Base-by-base conservation (phyloP, 2,888 invertebrate species). In the Allygus modestus region DNA sequence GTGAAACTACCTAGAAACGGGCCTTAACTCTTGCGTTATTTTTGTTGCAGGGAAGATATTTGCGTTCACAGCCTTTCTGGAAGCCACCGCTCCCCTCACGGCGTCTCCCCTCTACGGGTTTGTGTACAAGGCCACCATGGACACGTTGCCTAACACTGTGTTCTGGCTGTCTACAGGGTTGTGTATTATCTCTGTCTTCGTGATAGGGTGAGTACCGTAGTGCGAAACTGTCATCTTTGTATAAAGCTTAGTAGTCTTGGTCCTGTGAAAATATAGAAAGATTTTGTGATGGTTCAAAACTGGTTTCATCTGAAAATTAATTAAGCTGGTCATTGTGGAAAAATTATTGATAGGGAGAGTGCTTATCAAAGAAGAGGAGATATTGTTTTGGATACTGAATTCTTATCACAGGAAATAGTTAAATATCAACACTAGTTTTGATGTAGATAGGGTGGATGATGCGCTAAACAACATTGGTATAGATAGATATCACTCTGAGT, bases 51-150 rank as follows among this genome's bases (percentile, higher is more conserved):
- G 94, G 1, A 94, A 94, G 90, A 92, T 95, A 33, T 95, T 95
- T 89, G 93, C 95, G 0, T 90, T 95, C 81, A 92, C 94, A 88
- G 92, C 94, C 41, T 92, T 93, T 1, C 88, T 94, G 33, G 95
- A 95, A 90, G 93, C 94, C 20, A 87, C 93, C 65, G 91, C 93
- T 28, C 94, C 94, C 0, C 90, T 95, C 81, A 88, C 93, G 1
- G 92, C 94, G 0, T 92, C 94, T 0, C 92, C 94, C 0, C 86
- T 95, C 0, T 96, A 94, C 89, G 94, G 93, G 37, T 89, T 92
- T 0, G 89, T 96, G 26, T 96, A 96, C 88, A 92, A 92, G 77
- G 88, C 88, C 7, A 94, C 94, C 0, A 83, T 86, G 20, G 46
- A 71, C 61, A 71, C 82, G 17, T 31, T 31, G 26, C 82, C 82